A percentile compares a stretch with the other conserved stretches of the same genome.
phyloP scores from a whole-genome alignment of 2,888 invertebrate genomes.

The Cotesia congregata region DNA sequence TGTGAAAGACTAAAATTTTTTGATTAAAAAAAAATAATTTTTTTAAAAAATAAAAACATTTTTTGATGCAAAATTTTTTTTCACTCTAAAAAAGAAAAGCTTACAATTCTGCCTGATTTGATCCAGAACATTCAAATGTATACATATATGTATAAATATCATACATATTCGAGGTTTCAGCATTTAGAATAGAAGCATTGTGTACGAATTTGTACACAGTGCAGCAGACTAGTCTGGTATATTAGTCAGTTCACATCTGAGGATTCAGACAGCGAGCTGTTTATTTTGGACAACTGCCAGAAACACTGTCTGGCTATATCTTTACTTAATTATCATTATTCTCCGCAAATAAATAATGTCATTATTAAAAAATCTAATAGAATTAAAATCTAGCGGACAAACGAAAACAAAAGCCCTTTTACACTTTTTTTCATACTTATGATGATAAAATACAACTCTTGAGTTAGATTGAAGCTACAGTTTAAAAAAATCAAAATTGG shows the following conservation, averaged over 20 bases:
- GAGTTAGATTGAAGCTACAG: too few relatives aligned
- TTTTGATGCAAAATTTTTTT: too few relatives aligned
- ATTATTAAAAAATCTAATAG: constrained; percentile 14
- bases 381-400: background rate
- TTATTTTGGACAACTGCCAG: constrained; percentile 59
- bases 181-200: too few relatives aligned
- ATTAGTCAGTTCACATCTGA: constrained; percentile 18
- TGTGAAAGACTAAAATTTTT: too few relatives aligned
- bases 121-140: background rate
- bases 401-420: background rate
- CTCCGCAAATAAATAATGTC: constrained; percentile 46
- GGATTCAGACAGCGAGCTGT: constrained; percentile 49
- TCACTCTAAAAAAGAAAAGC: too few relatives aligned
- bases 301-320: constrained; percentile 48
- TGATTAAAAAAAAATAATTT: too few relatives aligned
- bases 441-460: too few relatives aligned
- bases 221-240: constrained; percentile 10
- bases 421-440: too few relatives aligned
- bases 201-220: background rate
- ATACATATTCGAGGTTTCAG: too few relatives aligned
- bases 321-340: constrained; percentile 65
- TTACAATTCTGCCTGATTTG: too few relatives aligned
- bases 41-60: too few relatives aligned
- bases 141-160: background rate
- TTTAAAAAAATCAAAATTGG: too few relatives aligned